Conservation (phyloP, 2,113 vertebrate species). For the Myxocyprinus asiaticus region DNA sequence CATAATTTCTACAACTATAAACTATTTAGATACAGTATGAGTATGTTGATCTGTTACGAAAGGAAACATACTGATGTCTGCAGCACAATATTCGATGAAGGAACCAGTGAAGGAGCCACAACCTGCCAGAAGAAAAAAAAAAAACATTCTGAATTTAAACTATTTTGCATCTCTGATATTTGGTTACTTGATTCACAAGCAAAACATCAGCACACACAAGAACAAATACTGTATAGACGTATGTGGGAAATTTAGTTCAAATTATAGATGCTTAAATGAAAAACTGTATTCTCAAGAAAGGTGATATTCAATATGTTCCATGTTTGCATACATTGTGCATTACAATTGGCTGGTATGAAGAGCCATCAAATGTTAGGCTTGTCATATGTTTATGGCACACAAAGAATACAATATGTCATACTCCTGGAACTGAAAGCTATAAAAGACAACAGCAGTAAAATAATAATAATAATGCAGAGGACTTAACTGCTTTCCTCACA, state of each 20-base stretch:
- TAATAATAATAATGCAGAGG: no score
- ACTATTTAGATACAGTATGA: background rate
- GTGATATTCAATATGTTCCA: no score
- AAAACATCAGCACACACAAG: background rate
- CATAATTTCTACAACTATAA: background rate
- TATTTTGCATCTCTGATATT: no score
- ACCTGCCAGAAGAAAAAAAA: slow-evolving; percentile 68
- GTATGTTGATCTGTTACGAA: background rate
- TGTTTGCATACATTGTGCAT: no score
- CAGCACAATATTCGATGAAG: slow-evolving; percentile 86
- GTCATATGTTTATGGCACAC: no score
- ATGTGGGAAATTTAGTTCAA: background rate
- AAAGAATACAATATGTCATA: no score
- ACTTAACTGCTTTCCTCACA: no score
- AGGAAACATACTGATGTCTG: slow-evolving; percentile 87
- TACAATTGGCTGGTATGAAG: no score
- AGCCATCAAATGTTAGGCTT: no score
- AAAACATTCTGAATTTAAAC: background rate
- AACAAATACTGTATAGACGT: no score
- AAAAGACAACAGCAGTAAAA: no score
- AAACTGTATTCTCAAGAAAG: background rate
- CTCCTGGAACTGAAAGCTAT: no score
- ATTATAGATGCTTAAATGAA: background rate
- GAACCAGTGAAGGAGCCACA: slow-evolving; percentile 88
- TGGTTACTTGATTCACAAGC: background rate